Conservation (phyloP, 2,797 vertebrate species). For the Gadopsis bispinosus region DNA sequence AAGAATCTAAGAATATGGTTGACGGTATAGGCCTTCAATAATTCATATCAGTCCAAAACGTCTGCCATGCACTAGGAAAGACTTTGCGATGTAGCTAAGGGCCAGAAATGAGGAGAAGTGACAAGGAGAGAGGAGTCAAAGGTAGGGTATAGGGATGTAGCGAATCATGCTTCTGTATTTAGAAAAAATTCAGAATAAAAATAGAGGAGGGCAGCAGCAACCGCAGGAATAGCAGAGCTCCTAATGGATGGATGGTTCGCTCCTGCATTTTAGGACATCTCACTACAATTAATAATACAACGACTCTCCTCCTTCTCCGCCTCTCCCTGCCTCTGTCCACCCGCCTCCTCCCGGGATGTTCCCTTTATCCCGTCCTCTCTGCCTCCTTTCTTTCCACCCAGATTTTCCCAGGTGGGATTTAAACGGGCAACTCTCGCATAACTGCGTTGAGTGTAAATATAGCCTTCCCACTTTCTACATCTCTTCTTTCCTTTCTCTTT, state of each 20-base stretch:
- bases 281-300: slow-evolving; percentile 77
- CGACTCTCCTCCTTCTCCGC: slow-evolving; percentile 27
- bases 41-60: neutral
- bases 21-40: neutral
- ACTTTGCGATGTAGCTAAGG: neutral
- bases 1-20: neutral
- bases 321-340: slow-evolving; percentile 36
- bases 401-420: slow-evolving; percentile 46
- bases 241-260: slow-evolving; percentile 66
- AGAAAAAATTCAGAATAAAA: slow-evolving; percentile 55
- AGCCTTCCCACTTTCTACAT: neutral
- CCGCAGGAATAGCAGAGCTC: slow-evolving; percentile 39
- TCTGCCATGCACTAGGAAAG: slow-evolving; percentile 6
- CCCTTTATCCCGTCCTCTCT: slow-evolving; percentile 49
- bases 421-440: slow-evolving; percentile 50
- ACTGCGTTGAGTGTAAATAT: slow-evolving; percentile 33
- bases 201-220: slow-evolving; percentile 47
- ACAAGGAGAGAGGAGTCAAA: slow-evolving; percentile 17
- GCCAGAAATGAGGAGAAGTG: slow-evolving; percentile 3
- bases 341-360: slow-evolving; percentile 61
- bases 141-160: slow-evolving; percentile 28
- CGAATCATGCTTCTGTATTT: slow-evolving; percentile 70
- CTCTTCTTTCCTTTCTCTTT: neutral
- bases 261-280: slow-evolving; percentile 70
- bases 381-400: slow-evolving; percentile 26